Base-by-base conservation (phyloP, 1,140 invertebrate species). In the Orius laevigatus region DNA sequence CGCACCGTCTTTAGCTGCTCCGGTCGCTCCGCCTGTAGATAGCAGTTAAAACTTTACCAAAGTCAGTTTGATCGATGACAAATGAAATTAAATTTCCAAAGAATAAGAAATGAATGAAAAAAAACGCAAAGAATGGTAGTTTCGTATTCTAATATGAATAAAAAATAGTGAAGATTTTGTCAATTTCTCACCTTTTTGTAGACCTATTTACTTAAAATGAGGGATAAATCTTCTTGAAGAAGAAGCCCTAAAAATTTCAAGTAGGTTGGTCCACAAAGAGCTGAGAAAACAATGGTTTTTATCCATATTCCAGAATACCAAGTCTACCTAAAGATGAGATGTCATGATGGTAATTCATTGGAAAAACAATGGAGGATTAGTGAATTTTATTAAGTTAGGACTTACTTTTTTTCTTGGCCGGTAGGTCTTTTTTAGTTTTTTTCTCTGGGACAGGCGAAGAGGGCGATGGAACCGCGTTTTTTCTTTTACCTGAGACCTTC, bases 11-110 rank as follows among this genome's bases (percentile, higher is more conserved):
- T 38, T 36, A 40, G 31, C 48, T 46, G 25, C 49, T 48, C 18
- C 51, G 39, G 35, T 46, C 43, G 31, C 51, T 49, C 33, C 51
- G 52, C 54, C 54, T 55, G 46, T 55, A 55, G 16, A 55, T 49
- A 52, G 49, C 54, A 45, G 54, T 49, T 48, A 55, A 55, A 53
- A 55, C 54, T 55, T 55, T 55, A 55, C 54, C 50, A 46, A 53
- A 44, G 49, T 55, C 50, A 55, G 34, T 49, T 44, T 50, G 12
- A 34, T 39, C 31, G 9, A 15, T 15, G n/a, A 36, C 34, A 14
- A n/a, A 11, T 41, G 12, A 41, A 41, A 19, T 12, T 31, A 14
- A 41, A n/a, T 41, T 12, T 19, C 11, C 6, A 4, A 48, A 18
- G n/a, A 15, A 32, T 15, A 46, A 33, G 3, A 46, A 10, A 46